Evolutionary conservation across 2,113 vertebrate species (phyloP).

Genomic region (Gobius niger): DNA sequence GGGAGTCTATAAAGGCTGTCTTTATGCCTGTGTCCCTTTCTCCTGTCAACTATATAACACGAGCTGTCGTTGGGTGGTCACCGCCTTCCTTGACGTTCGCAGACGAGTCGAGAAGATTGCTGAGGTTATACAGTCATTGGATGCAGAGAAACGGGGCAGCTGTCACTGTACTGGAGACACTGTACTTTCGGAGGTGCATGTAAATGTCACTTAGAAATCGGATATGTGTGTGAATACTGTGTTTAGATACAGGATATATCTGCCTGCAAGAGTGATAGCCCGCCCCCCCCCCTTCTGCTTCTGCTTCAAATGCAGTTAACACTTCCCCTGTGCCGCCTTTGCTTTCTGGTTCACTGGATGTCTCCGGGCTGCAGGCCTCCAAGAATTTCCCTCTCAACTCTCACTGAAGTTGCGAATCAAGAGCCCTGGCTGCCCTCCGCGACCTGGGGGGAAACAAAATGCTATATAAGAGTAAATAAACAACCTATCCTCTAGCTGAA

Average conservation of each 20-base stretch:
- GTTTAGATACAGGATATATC: slow-evolving; percentile 12
- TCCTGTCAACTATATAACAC: slow-evolving; percentile 48
- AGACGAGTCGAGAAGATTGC: slow-evolving; percentile 17
- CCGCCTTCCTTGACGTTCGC: slow-evolving; percentile 19
- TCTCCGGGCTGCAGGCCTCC: slow-evolving; percentile 36
- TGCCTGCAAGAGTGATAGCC: slow-evolving; percentile 26
- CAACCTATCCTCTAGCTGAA: slow-evolving; percentile 30
- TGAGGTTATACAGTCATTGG: slow-evolving; percentile 47
- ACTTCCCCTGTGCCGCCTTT: slow-evolving; percentile 52
- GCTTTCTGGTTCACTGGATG: slow-evolving; percentile 50
- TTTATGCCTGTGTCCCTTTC: slow-evolving; percentile 47
- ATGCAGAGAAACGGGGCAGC: slow-evolving; percentile 28
- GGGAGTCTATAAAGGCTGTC: slow-evolving; percentile 50
- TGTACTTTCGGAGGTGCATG: slow-evolving; percentile 13
- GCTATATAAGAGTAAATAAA: slow-evolving; percentile 54
- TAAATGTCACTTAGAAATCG: slow-evolving; percentile 12
- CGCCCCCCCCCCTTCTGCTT: slow-evolving; percentile 20
- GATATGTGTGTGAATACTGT: slow-evolving; percentile 13
- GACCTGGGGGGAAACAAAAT: slow-evolving; percentile 30
- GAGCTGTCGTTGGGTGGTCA: slow-evolving; percentile 48
- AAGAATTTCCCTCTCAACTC: slow-evolving; percentile 38
- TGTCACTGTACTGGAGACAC: slow-evolving; percentile 25
- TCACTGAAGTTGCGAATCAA: slow-evolving; percentile 25
- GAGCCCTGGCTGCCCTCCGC: slow-evolving; percentile 20
- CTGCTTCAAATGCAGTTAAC: slow-evolving; percentile 34